A percentile compares a stretch with the other conserved stretches of the same genome.
Evolutionary conservation across 2,113 vertebrate genomes (phyloP).

Genomic region (Brienomyrus longianalis): DNA sequence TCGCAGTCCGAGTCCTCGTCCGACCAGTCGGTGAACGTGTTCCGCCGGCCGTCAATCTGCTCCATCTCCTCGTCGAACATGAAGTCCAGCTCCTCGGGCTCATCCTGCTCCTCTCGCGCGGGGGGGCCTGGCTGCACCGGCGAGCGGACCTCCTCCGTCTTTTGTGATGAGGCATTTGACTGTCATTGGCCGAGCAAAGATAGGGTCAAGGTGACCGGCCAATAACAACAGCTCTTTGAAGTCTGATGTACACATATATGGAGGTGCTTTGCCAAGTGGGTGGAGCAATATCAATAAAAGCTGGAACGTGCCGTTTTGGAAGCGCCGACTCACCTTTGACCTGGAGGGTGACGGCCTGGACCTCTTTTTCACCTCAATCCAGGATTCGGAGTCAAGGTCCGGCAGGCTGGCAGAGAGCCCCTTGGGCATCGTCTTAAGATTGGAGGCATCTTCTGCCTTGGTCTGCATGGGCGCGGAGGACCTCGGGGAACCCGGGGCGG

Average conservation of each 20-base stretch:
- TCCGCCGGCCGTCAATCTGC: slow-evolving; percentile 92
- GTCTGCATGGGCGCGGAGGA: slow-evolving; percentile 60
- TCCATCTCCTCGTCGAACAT: slow-evolving; percentile 98
- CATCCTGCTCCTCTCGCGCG: slow-evolving; percentile 73
- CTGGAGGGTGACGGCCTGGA: slow-evolving; percentile 82
- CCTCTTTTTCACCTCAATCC: slow-evolving; percentile 98
- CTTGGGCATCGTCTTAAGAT: slow-evolving; percentile 94
- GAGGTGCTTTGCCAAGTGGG: background rate
- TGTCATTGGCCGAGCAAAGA: slow-evolving; percentile 27
- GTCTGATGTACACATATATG: background rate
- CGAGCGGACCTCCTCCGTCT: slow-evolving; percentile 67
- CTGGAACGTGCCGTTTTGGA: no score
- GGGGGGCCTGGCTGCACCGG: slow-evolving; percentile 33
- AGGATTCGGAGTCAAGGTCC: slow-evolving; percentile 90
- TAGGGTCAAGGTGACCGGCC: background rate
- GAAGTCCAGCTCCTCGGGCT: slow-evolving; percentile 94
- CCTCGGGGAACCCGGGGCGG: slow-evolving; percentile 69
- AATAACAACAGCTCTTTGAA: background rate
- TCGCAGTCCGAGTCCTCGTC: slow-evolving; percentile 93
- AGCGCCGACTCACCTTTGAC: slow-evolving; percentile 65
- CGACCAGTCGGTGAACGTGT: slow-evolving; percentile 96
- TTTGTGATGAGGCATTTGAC: slow-evolving; percentile 57
- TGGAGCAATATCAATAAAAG: background rate
- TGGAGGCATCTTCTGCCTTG: slow-evolving; percentile 76
- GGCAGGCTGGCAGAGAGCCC: slow-evolving; percentile 91